These are phyloP conservation scores for Nettapus auritus DNA, from an alignment of 2,113 vertebrate species.

Conservation along the genomic window DNA sequence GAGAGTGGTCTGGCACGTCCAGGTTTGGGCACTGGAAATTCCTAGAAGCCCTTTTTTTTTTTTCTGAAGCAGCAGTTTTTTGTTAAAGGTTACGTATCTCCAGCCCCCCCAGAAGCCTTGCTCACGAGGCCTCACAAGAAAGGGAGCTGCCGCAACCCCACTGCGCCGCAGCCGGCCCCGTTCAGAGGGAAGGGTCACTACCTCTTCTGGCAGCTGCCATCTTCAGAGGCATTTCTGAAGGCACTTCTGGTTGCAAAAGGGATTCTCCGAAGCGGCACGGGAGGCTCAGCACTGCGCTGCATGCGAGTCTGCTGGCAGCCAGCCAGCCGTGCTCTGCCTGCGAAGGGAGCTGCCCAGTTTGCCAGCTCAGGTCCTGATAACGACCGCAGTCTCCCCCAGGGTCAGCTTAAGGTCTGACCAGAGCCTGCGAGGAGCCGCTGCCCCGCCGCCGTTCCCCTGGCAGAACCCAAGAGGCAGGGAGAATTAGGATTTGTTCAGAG, in stretches of 20 bases:
- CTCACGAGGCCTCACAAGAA: neutral
- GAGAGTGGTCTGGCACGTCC: neutral
- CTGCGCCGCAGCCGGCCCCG: neutral
- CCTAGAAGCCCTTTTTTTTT: neutral
- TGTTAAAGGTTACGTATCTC: neutral
- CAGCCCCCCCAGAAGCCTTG: neutral
- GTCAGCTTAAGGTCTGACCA: neutral
- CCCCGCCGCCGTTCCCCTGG: neutral
- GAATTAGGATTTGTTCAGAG: neutral
- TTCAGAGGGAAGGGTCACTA: neutral
- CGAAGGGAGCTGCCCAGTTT: neutral
- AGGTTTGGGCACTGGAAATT: neutral
- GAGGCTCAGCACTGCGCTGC: neutral
- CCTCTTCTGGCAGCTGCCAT: neutral
- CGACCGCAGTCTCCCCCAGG: rapidly evolving
- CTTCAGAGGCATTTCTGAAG: neutral
- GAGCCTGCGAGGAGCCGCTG: neutral
- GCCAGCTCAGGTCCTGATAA: neutral
- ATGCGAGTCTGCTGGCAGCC: neutral
- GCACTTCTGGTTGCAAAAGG: neutral
- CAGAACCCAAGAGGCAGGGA: neutral
- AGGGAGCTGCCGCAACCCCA: neutral
- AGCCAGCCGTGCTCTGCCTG: neutral
- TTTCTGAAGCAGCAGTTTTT: neutral
- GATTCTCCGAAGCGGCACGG: neutral